Evolutionary conservation across 2,888 invertebrate species (phyloP).

Genomic region (Lycocerus yunnanus): DNA sequence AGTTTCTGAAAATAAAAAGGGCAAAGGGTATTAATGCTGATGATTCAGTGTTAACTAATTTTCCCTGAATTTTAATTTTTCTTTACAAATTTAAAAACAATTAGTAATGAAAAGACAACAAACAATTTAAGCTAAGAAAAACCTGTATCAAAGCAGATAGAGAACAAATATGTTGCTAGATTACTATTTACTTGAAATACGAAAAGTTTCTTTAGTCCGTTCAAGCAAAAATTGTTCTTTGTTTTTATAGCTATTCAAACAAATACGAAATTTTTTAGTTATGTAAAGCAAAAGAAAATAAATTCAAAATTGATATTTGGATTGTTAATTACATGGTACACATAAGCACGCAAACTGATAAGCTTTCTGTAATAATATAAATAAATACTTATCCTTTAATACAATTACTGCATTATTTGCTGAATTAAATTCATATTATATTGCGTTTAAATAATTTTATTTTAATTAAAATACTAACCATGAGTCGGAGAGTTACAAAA

Average conservation of each 20-base stretch:
- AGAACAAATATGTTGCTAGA: background rate
- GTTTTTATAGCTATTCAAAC: background rate
- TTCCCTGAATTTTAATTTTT: background rate
- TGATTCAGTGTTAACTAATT: too few relatives aligned
- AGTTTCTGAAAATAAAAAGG: background rate
- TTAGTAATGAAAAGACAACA: background rate
- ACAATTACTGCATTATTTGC: too few relatives aligned
- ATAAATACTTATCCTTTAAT: too few relatives aligned
- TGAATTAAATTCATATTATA: too few relatives aligned
- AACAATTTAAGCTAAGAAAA: background rate
- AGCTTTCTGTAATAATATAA: too few relatives aligned
- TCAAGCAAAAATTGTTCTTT: background rate
- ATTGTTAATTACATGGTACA: background rate
- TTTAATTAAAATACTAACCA: too few relatives aligned
- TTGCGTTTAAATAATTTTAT: too few relatives aligned
- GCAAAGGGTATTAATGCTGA: too few relatives aligned
- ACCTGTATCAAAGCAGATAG: background rate
- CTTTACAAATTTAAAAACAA: background rate
- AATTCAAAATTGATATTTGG: background rate
- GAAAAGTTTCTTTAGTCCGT: background rate
- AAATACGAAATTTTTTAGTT: background rate
- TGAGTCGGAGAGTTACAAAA: too few relatives aligned
- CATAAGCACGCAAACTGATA: too few relatives aligned
- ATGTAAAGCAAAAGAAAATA: background rate
- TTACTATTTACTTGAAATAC: background rate